Evolutionary conservation across 1,140 invertebrate species (phyloP), one percentile per base, ranked within the genome.

Genomic region (Drosophila nikananu): DNA sequence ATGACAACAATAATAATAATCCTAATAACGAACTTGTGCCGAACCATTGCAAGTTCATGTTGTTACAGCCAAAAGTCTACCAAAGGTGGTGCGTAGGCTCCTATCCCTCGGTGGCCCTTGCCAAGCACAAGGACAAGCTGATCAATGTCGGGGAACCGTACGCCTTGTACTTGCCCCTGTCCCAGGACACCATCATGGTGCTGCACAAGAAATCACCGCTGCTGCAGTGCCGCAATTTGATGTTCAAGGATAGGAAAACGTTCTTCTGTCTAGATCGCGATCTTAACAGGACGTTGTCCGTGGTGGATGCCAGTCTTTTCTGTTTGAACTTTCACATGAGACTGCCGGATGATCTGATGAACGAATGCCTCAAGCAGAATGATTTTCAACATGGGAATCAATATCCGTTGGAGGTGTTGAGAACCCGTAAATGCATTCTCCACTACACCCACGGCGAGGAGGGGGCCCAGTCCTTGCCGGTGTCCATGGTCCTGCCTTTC

Each of bases 311-410:
- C 1, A 10, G 8, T 5, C 58, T 89, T 35, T 57, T 60, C 23
- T 89, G 84, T 46, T 72, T 84, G 25, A 57, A 72, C 12, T 89
- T 84, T 66, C 84, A 89, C 44, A 66, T 81, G 6, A 70, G 78
- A 17, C 6, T 90, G 51, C 39, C 70, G 21, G 86, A 90, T 32
- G 84, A 89, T 19, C 21, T 89, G 6, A 79, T 78, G 42, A 37
- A 61, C 6, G 44, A 75, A 19, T 87, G 84, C 48, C n/a, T 83
- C 2, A 25, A 27, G 1, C 15, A 49, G 17, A 49, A 27, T 1
- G 4, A 27, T 6, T 27, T n/a, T 17, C 7, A 9, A 0, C 15
- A 25, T 25, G 1, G 4, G 1, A 1, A 49, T 5, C 1, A 5
- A 15, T 37, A 19, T 0, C 37, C 76, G 3, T 19, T 48, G 3